These are phyloP conservation scores for Todiramphus saurophagus DNA, from an alignment of 2,113 vertebrate genomes.

Conservation along the genomic window DNA sequence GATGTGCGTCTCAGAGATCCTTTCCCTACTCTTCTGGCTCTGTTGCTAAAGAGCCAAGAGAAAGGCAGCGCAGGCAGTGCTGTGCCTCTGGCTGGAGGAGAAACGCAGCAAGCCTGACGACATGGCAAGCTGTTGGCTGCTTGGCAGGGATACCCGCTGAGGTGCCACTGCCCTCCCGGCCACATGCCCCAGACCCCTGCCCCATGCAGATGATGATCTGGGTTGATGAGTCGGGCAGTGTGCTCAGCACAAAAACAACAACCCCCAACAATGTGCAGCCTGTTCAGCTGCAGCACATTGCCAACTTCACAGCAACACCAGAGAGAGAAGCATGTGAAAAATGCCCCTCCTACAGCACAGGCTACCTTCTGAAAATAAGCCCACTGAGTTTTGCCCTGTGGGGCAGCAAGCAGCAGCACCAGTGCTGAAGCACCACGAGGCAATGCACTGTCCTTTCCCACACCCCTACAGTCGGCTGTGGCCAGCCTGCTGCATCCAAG, in stretches of 20 bases:
- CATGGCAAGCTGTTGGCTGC: not conserved
- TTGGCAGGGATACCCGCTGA: not conserved
- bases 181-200: constrained; percentile 8
- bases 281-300: not conserved
- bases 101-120: not conserved
- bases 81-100: not conserved
- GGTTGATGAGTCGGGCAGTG: not conserved
- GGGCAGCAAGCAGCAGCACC: not conserved
- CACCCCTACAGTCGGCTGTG: not conserved
- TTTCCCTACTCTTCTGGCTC: not conserved
- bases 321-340: not conserved
- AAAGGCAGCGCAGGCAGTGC: not conserved
- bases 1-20: rapidly evolving
- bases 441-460: not conserved
- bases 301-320: not conserved
- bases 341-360: not conserved
- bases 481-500: not conserved
- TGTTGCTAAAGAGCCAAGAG: rapidly evolving
- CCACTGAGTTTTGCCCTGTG: not conserved
- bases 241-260: not conserved
- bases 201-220: not conserved
- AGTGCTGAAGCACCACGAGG: rapidly evolving
- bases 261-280: not conserved
- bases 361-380: not conserved
- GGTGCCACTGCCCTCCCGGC: not conserved